Conservation (phyloP, 2,888 invertebrate species). For the Clostera curtula region DNA sequence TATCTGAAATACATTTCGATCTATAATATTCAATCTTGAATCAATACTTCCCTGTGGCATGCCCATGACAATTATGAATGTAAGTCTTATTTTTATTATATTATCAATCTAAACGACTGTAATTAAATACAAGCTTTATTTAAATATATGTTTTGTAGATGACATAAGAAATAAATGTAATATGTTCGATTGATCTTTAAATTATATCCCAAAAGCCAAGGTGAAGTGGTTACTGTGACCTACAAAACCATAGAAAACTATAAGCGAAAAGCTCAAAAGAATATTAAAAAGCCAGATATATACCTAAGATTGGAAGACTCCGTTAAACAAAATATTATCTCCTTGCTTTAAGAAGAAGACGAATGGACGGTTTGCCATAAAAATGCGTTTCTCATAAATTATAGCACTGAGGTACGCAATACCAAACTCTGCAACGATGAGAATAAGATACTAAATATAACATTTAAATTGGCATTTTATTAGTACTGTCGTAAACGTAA, state of each 20-base stretch:
- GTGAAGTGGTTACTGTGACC: background rate
- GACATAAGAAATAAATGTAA: too few species aligned
- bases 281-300: background rate
- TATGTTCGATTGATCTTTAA: too few species aligned
- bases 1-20: constrained; percentile 22
- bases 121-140: too few species aligned
- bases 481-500: background rate
- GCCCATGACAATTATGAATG: background rate
- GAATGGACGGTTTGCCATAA: constrained; percentile 42
- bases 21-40: constrained; percentile 1
- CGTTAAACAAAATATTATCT: constrained; percentile 28
- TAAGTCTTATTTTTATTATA: background rate
- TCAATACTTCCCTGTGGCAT: background rate
- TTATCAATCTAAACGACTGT: too few species aligned
- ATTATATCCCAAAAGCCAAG: too few species aligned
- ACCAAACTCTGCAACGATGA: constrained; percentile 16
- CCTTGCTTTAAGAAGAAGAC: constrained; percentile 26
- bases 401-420: constrained; percentile 18
- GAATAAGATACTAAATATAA: background rate
- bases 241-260: background rate
- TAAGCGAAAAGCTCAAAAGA: background rate
- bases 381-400: constrained; percentile 8
- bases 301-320: constrained; percentile 33
- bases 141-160: too few species aligned
- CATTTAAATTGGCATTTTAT: background rate